Evolutionary conservation across 1,140 invertebrate species (phyloP), one percentile per base, ranked within the genome.

Genomic region (Drosophila tristis): DNA sequence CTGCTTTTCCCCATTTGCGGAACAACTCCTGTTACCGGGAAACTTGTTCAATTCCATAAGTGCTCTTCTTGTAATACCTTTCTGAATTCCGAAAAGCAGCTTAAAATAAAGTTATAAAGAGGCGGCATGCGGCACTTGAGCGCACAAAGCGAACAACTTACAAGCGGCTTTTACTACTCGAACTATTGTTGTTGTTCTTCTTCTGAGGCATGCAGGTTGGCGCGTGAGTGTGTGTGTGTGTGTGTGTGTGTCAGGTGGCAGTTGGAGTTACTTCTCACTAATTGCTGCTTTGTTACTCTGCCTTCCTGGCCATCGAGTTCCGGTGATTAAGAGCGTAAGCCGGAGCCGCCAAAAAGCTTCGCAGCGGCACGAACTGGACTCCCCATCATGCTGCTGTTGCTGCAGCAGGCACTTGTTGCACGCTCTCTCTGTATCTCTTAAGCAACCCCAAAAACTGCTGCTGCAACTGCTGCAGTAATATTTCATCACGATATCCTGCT

Each of bases 101-200:
- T 75, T 75, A 75, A 54, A 39, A 65, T 73, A 75, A 74, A 75
- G 72, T 75, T 75, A 71, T 75, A 75, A 74, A 57, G 35, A 44
- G 72, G 26, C 51, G 60, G 51, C 70, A 65, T 64, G 53, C 44
- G 20, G 20, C 71, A 74, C 71, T 74, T 58, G 48, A 74, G 53
- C 60, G 51, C 54, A 59, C 67, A 44, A 67, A 29, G 55, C 20
- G 20, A 2, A 49, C 58, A 72, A 66, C 71, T 63, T 63, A 26
- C 23, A 42, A 42, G 23, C 54, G 23, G 55, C 55, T 57, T 57
- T 45, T 9, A n/a, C 26, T 47, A 43, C 20, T 20, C 20, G 20
- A 1, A 20, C 29, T 47, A 57, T 57, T 57, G 43, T 47, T 57
- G 15, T 43, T 26, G 42, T 26, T 54, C 8, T 39, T 42, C 7